Evolutionary conservation across 2,113 vertebrate genomes (phyloP).

Genomic region (Urocynchramus pylzowi): DNA sequence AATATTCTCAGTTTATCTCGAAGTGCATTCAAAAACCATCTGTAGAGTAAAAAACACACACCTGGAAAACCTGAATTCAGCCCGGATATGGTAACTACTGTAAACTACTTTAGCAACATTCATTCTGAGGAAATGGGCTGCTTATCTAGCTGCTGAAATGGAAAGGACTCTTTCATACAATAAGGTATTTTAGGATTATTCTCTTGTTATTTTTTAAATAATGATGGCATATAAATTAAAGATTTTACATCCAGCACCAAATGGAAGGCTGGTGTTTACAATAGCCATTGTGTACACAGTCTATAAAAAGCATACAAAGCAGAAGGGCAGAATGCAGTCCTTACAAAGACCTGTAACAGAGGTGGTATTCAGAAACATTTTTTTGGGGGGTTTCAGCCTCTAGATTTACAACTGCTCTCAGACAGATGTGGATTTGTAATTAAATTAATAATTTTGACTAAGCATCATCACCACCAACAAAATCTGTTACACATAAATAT

Average conservation of each 20-base stretch:
- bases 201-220: background rate
- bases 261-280: background rate
- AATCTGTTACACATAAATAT: background rate
- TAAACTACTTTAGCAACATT: background rate
- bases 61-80: background rate
- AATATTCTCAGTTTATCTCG: background rate
- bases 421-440: background rate
- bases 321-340: background rate
- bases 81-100: background rate
- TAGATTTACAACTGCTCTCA: background rate
- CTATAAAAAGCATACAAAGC: background rate
- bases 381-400: background rate
- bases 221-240: background rate
- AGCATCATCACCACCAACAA: background rate
- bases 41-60: background rate
- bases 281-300: background rate
- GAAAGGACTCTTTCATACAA: background rate
- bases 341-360: background rate
- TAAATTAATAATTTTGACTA: background rate
- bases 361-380: background rate
- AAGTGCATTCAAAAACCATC: background rate
- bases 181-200: background rate
- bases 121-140: background rate
- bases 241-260: background rate
- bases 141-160: constrained; percentile 23